Base-by-base conservation (phyloP, 2,797 vertebrate species). In the Pipistrellus pipistrellus region DNA sequence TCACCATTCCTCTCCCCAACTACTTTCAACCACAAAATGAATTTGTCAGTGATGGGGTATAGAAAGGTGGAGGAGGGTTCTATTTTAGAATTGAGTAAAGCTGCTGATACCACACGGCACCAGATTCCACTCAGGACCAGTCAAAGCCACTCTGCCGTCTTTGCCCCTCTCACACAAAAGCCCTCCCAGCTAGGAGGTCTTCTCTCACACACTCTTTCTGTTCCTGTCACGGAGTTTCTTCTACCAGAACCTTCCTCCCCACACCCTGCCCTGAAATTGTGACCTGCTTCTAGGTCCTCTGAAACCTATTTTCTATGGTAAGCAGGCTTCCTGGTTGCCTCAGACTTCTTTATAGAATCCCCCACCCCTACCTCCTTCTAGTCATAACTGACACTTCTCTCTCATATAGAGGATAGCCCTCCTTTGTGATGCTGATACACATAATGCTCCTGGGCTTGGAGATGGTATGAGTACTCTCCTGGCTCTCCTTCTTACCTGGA, bases 41-140 rank as follows among this genome's bases (percentile, higher is more conserved):
- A 53, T n/a, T 55, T 55, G 21, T 8, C 51, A 35, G 75, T 25
- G n/a, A 55, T 76, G 32, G 51, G 48, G 21, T 6, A 0, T 17
- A 17, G 23, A 6, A 48, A n/a, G 18, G n/a, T 53, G 0, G 21
- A 25, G 17, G 2, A n/a, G 55, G 2, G 1, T 66, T 30, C 53
- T 78, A 0, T 76, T 77, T 55, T 17, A 15, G 1, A 2, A 17
- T 8, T 0, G 2, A 59, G n/a, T 9, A 30, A 59, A 25, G 27
- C 27, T 62, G 30, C 0, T 6, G n/a, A 38, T 17, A 27, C 38
- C 10, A 46, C 9, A 0, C 0, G 23, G n/a, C 23, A 25, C 41
- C 6, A 4, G 41, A 48, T 62, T 83, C 23, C 30, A 8, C 30
- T 64, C 14, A 57, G 66, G 64, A 44, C 25, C 11, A 41, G 20